Base-by-base conservation (phyloP, 2,797 vertebrate genomes). In the Poeciliopsis infans region DNA sequence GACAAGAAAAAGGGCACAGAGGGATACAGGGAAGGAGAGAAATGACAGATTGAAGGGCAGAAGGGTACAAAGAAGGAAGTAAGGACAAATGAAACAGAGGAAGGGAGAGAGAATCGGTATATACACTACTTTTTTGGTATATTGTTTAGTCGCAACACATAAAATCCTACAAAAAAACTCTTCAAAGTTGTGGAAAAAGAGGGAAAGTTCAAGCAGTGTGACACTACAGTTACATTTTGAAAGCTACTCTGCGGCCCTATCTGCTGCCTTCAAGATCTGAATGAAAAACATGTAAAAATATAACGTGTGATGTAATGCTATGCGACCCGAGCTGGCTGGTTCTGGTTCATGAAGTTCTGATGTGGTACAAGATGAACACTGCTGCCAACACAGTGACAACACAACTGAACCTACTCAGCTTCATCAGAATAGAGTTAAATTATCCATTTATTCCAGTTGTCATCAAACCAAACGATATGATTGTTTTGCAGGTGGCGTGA, bases 271-370 rank as follows among this genome's bases (percentile, higher is more conserved):
- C 69, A 73, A 66, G 70, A 47, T 80, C 66, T 57, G 47, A 77
- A 82, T 53, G 46, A 73, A 84, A 85, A 76, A 84, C 70, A 87
- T 66, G 84, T 16, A 88, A 89, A 87, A 77, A 89, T 81, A 84
- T 13, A 55, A 28, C 1, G n/a, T 83, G 88, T 57, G 74, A 79
- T 83, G 87, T 49, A 79, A 86, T 86, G 87, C 66, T 5, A 53
- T 72, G 81, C 69, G 78, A 85, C n/a, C 80, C 2, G 57, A 12
- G 73, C 25, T 45, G 28, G 57, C 46, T 36, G 13, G 8, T n/a
- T 79, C 25, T 10, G 41, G 72, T 49, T 23, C 16, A 5, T 28
- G 23, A 72, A 46, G 11, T 55, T 39, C 31, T 69, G 80, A 83
- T 70, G 16, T 28, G 23, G n/a, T 41, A 53, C 66, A 64, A 51